These are phyloP conservation scores for Drosophila arawakana DNA, from an alignment of 1,140 invertebrate species.

Conservation along the genomic window DNA sequence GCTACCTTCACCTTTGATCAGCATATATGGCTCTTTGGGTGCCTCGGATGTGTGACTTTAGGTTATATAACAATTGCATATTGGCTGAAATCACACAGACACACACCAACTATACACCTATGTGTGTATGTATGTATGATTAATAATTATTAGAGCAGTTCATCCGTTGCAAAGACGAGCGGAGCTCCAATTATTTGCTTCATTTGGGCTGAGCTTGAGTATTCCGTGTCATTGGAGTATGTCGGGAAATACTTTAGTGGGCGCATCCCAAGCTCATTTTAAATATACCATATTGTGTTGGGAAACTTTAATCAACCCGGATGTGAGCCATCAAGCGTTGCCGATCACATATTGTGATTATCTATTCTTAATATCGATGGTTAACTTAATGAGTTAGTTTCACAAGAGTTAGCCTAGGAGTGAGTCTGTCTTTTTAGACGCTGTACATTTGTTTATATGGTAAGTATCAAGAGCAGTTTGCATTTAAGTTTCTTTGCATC, in stretches of 20 bases:
- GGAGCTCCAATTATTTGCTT: slow-evolving; percentile 26
- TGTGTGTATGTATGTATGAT: slow-evolving; percentile 5
- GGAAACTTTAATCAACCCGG: slow-evolving; percentile 6
- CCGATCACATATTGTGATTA: background rate
- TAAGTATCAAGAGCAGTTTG: too few species aligned
- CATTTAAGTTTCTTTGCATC: too few species aligned
- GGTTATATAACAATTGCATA: slow-evolving; percentile 40
- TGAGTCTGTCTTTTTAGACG: too few species aligned
- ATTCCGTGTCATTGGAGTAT: slow-evolving; percentile 50
- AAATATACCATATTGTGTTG: background rate
- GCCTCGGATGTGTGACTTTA: slow-evolving; percentile 35
- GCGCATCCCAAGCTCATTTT: background rate
- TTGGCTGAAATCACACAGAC: background rate
- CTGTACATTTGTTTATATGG: too few species aligned
- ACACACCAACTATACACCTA: background rate
- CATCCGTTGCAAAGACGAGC: slow-evolving; percentile 15
- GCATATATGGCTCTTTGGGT: background rate
- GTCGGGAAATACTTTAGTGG: slow-evolving; percentile 10
- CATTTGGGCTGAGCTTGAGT: slow-evolving; percentile 22
- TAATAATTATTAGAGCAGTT: slow-evolving; percentile 16
- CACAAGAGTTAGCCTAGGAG: too few species aligned
- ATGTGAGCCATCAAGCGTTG: slow-evolving; percentile 4
- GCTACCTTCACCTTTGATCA: slow-evolving; percentile 53
- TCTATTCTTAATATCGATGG: slow-evolving; percentile 1
- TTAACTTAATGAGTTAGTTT: background rate